These are phyloP conservation scores for Hydrochoerus hydrochaeris DNA, from an alignment of 2,113 vertebrate species.

Conservation along the genomic window DNA sequence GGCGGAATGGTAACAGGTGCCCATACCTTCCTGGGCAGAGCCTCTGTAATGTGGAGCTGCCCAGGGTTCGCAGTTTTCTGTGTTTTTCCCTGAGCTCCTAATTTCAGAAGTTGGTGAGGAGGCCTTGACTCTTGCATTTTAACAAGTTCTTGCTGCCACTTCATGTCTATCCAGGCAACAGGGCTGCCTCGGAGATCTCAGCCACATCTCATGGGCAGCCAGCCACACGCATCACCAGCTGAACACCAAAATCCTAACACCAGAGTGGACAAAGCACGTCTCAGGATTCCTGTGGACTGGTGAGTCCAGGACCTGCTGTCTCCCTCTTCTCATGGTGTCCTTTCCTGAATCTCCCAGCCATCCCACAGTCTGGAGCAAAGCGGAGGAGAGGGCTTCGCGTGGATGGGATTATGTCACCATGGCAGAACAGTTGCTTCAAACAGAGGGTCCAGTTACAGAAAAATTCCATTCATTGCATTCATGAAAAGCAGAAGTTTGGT, in stretches of 20 bases:
- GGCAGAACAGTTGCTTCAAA: neutral
- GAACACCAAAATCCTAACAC: neutral
- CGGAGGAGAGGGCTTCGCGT: neutral
- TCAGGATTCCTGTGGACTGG: neutral
- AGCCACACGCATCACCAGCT: neutral
- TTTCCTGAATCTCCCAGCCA: neutral
- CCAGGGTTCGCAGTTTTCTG: neutral
- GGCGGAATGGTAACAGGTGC: neutral
- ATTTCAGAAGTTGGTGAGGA: neutral
- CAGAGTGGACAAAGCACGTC: neutral
- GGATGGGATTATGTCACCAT: neutral
- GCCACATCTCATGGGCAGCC: neutral
- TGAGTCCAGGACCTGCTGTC: neutral
- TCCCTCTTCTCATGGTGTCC: neutral
- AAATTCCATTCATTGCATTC: neutral
- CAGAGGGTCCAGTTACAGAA: neutral
- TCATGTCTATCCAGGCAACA: neutral
- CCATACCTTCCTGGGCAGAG: neutral
- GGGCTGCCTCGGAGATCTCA: neutral
- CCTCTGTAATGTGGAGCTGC: neutral
- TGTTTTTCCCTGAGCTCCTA: neutral
- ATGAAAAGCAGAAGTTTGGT: neutral
- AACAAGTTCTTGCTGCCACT: neutral
- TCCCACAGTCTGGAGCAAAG: neutral
- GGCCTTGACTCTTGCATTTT: neutral